Evolutionary conservation across 1,140 invertebrate genomes (phyloP).

Genomic region (Drosophila funebris): DNA sequence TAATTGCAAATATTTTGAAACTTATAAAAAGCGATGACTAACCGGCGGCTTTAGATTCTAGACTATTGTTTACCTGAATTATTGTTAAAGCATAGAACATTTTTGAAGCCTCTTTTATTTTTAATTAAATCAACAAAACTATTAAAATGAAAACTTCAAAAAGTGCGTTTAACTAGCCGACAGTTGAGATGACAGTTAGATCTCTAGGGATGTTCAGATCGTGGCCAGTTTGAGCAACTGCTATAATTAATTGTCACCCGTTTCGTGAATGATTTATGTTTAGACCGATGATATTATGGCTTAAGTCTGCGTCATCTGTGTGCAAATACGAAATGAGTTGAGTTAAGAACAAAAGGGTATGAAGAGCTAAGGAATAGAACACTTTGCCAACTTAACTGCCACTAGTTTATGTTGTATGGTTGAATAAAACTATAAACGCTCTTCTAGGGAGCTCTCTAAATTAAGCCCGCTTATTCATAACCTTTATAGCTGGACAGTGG

Average conservation of each 20-base stretch:
- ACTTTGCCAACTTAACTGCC: constrained; percentile 72
- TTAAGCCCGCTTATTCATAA: constrained; percentile 74
- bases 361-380: constrained; percentile 40
- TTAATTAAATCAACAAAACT: constrained; percentile 6
- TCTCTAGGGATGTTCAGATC: constrained; percentile 3
- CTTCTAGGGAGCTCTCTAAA: constrained; percentile 46
- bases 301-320: constrained; percentile 2
- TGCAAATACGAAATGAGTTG: constrained; percentile 13
- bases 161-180: constrained; percentile 24
- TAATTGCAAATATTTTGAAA: background rate
- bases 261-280: constrained; percentile 68
- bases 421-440: constrained; percentile 76
- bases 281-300: constrained; percentile 11
- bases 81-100: background rate
- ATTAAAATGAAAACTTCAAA: constrained; percentile 12
- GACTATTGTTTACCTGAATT: background rate
- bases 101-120: background rate
- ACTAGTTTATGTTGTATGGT: constrained; percentile 62
- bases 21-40: background rate
- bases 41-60: background rate
- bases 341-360: constrained; percentile 24
- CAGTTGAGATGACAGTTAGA: background rate
- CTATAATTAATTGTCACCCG: constrained; percentile 63
- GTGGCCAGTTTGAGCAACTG: background rate
- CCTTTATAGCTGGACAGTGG: constrained; percentile 56